Evolutionary conservation across 2,888 invertebrate genomes (phyloP), one percentile per base, ranked within the genome.

Genomic region (Terebella lapidaria): DNA sequence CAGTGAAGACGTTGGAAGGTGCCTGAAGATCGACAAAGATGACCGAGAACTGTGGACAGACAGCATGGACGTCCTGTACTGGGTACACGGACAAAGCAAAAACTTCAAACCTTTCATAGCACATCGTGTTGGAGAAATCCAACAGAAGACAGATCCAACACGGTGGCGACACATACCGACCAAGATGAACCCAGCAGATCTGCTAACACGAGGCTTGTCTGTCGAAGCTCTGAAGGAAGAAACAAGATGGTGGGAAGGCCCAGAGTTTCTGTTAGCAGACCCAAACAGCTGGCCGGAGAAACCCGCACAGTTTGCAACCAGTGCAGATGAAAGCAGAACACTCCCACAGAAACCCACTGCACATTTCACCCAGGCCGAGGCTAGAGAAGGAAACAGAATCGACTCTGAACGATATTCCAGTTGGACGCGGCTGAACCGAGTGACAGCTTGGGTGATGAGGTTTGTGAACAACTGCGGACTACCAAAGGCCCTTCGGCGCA

Each of bases 91-190:
- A 22, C 53, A 49, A 24, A 65, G 65, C 35, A 46, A 62, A 26
- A 18, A 49, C 1, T 62, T 54, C 47, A 64, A 63, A 46, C 45
- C 62, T 26, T 67, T 68, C 56, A 62, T 66, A 1, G 60, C 64
- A 0, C 64, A 70, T 57, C 58, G 67, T 22, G 57, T 66, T 24
- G 62, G 62, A 3, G 60, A 67, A 57, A 67, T 69, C 18, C 67
- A 67, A 18, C 20, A 18, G 4, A 2, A 10, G 2, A 25, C 58
- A n/a, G 26, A 54, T 2, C 26, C 27, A 35, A n/a, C 26, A 25
- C 35, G 59, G 28, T 59, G 58, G 59, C n/a, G 59, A 20, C 27
- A 59, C 35, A n/a, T 59, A 18, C 57, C 59, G 25, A 58, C 29
- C 18, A 51, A 59, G 26, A 26, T n/a, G 10, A 59, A 59, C 20